phyloP scores from a whole-genome alignment of 2,797 vertebrate species.

The Neopelma chrysocephalum region DNA sequence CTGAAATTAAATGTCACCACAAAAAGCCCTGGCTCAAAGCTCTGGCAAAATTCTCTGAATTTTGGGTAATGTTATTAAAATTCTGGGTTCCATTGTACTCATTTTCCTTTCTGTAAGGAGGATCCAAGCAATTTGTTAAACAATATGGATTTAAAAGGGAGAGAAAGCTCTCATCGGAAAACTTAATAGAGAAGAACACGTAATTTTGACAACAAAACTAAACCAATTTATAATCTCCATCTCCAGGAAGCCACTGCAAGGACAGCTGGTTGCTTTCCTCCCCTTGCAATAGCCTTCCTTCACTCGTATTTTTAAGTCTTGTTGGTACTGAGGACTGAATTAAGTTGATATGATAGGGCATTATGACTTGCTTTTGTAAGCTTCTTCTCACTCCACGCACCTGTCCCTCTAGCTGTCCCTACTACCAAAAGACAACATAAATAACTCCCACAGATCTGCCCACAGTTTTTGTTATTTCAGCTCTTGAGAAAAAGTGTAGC shows the following conservation, averaged over 20 bases:
- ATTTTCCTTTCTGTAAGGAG: neutral
- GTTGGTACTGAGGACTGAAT: neutral
- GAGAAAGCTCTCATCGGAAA: neutral
- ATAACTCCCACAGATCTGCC: neutral
- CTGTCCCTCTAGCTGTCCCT: neutral
- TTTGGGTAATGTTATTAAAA: neutral
- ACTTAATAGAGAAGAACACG: neutral
- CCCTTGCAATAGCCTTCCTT: neutral
- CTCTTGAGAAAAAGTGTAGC: neutral
- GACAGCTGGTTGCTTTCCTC: neutral
- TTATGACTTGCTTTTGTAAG: neutral
- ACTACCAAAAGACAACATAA: neutral
- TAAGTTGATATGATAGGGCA: neutral
- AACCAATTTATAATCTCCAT: neutral
- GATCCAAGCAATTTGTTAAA: neutral
- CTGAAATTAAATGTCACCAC: neutral
- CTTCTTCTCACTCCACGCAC: neutral
- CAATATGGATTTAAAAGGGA: neutral
- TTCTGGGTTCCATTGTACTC: neutral
- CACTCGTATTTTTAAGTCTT: neutral
- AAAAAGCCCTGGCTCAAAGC: neutral
- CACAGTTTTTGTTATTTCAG: neutral
- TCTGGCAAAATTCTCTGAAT: neutral
- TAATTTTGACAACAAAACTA: neutral
- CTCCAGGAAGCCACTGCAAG: neutral